These are phyloP conservation scores for Microtus ochrogaster DNA, from an alignment of 2,113 vertebrate species.

Conservation along the genomic window DNA sequence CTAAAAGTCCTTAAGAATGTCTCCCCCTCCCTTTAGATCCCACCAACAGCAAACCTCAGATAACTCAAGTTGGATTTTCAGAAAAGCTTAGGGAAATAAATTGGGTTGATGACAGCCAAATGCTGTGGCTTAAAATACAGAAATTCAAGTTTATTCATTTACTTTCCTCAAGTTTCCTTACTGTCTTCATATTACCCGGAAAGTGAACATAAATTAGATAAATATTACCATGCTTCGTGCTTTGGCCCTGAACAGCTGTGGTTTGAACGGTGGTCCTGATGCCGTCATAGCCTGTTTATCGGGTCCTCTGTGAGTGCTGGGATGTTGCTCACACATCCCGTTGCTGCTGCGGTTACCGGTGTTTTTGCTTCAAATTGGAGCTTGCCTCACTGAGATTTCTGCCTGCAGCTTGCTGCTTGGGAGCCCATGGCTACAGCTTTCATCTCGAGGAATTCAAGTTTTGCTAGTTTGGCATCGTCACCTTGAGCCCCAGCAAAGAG, in stretches of 20 bases:
- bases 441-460: conserved; percentile 20
- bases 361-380: conserved; percentile 54
- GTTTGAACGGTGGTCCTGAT: not conserved
- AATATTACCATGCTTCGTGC: not conserved
- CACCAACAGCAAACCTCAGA: not conserved
- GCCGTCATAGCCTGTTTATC: not conserved
- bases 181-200: not conserved
- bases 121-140: not conserved
- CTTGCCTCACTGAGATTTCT: conserved; percentile 40
- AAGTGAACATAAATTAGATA: conserved; percentile 39
- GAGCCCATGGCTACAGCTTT: not conserved
- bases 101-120: not conserved
- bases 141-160: conserved; percentile 59
- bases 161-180: conserved; percentile 31
- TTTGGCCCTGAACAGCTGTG: not conserved
- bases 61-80: conserved; percentile 50
- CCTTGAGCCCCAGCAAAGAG: not conserved
- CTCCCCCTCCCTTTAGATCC: conserved; percentile 14
- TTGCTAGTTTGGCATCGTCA: conserved; percentile 6
- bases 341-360: not conserved
- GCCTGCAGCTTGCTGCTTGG: not conserved
- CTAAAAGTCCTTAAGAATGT: conserved; percentile 62
- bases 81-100: conserved; percentile 38
- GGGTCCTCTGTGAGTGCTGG: not conserved
- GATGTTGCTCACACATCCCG: conserved; percentile 11